Percentiles rank a stretch among this genome's conserved stretches.
Evolutionary conservation across 2,888 invertebrate species (phyloP).

Genomic region (Candidula unifasciata): DNA sequence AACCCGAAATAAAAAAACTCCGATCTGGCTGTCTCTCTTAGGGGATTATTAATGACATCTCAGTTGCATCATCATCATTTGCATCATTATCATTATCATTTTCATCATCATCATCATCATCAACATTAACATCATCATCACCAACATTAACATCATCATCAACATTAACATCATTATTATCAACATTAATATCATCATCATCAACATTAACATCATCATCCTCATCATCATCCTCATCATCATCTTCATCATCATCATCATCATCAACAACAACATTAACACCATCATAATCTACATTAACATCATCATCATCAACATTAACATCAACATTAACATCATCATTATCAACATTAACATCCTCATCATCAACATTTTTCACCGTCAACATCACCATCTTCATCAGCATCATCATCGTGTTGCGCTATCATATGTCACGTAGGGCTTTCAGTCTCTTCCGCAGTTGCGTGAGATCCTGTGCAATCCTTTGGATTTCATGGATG

Average conservation of each 20-base stretch:
- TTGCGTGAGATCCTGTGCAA: no score
- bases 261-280: neutral
- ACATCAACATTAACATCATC: neutral
- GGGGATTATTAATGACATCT: slow-evolving; percentile 1
- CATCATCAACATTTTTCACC: no score
- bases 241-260: neutral
- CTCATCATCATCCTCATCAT: neutral
- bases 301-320: neutral
- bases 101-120: no score
- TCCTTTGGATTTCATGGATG: no score
- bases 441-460: no score
- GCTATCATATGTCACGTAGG: no score
- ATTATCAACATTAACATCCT: no score
- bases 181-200: neutral
- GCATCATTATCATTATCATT: neutral
- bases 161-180: neutral
- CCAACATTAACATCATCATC: neutral
- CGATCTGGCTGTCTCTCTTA: no score
- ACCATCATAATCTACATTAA: neutral
- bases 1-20: no score
- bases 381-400: no score
- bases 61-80: neutral
- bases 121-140: neutral
- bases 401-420: no score
- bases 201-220: neutral